These are phyloP conservation scores for Metopia argyrocephala DNA, from an alignment of 2,888 invertebrate genomes.

Conservation along the genomic window DNA sequence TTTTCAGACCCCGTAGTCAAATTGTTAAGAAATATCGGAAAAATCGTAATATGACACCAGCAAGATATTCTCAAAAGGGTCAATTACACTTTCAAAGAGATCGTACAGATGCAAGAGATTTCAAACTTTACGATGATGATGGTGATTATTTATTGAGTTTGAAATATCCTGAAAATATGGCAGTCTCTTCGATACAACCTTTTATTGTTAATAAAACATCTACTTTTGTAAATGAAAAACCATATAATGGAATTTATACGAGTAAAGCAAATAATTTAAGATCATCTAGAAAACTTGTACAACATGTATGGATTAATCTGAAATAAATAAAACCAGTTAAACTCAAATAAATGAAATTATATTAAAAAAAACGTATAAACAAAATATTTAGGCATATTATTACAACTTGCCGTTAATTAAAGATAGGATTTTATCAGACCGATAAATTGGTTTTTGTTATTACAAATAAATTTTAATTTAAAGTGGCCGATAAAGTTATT, in stretches of 20 bases:
- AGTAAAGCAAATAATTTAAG: background rate
- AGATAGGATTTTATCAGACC: no score
- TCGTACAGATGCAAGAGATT: slow-evolving; percentile 14
- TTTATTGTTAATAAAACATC: slow-evolving; percentile 28
- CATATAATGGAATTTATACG: background rate
- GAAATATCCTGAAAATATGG: slow-evolving; percentile 11
- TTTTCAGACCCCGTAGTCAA: background rate
- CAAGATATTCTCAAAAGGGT: background rate
- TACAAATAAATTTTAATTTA: no score
- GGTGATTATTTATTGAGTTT: slow-evolving; percentile 52
- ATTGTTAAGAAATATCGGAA: background rate
- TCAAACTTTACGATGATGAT: slow-evolving; percentile 51
- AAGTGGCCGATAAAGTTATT: no score
- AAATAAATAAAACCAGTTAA: background rate
- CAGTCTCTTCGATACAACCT: slow-evolving; percentile 1
- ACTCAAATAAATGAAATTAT: background rate
- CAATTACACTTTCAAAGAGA: slow-evolving; percentile 32
- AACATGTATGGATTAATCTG: slow-evolving; percentile 51
- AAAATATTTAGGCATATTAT: no score
- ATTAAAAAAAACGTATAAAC: background rate
- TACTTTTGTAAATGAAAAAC: slow-evolving; percentile 1
- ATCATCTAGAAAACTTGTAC: slow-evolving; percentile 27
- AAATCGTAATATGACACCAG: slow-evolving; percentile 13
- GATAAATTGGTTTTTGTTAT: no score
- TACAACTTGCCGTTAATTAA: no score